Evolutionary conservation across 1,140 invertebrate species (phyloP), one percentile per base, ranked within the genome.

Genomic region (Trichonephila clavipes): DNA sequence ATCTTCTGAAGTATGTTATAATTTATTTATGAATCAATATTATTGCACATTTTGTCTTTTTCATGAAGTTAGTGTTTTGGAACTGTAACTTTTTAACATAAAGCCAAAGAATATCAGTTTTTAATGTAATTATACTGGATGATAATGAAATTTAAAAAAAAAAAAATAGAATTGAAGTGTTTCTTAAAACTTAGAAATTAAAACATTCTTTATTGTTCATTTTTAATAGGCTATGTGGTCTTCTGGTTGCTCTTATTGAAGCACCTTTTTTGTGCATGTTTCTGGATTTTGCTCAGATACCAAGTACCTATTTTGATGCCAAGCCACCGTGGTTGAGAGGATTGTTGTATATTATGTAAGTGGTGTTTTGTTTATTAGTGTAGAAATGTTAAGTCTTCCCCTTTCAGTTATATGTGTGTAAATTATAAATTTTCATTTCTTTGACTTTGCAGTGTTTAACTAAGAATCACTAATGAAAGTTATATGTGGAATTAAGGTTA

Each of bases 241-340:
- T 99, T 96, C 95, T 98, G 90, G 97, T 98, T 81, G 96, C 99
- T 94, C 97, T 97, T 8, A 97, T 99, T 95, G 99, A 99, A 96
- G 98, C 98, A 18, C 98, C 98, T 0, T 99, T 98, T 95, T 99
- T 98, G 96, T 99, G 98, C 96, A 97, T 98, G 95, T 99, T 98
- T 96, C 97, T 99, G 94, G 98, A 99, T 95, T 98, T 98, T 96
- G 98, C 99, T 92, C 97, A 98, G 96, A 97, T 96, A 90, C 96
- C 99, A 44, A 97, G 98, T 82, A 97, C 97, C 95, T 97, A 97
- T 96, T 97, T 98, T 77, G 98, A 99, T 95, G 96, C 97, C 77
- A 97, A 98, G 95, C 98, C 98, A 3, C 97, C 98, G 95, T 99
- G 98, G 97, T 98, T 99, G 95, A 97, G 98, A 96, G 98, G 98